phyloP scores from a whole-genome alignment of 2,888 invertebrate species.

The Clivina fossor region DNA sequence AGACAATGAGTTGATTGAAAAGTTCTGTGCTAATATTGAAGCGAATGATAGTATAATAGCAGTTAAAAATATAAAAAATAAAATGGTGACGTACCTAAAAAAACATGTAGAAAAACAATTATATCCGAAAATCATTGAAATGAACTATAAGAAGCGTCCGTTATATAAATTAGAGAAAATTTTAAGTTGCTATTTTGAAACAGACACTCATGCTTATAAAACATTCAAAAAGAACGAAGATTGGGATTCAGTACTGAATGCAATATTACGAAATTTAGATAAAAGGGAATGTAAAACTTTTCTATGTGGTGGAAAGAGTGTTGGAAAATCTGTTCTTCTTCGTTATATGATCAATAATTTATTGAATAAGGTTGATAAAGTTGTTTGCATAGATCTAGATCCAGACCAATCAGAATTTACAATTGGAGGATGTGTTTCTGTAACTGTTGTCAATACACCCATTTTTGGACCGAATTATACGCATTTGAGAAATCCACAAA shows the following conservation, averaged over 20 bases:
- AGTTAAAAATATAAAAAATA: conserved; percentile 48
- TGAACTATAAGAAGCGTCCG: no score
- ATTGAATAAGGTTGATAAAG: conserved; percentile 54
- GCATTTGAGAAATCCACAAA: conserved; percentile 63
- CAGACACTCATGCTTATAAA: conserved; percentile 10
- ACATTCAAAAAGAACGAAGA: conserved; percentile 7
- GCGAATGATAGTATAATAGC: conserved; percentile 52
- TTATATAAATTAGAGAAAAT: conserved; percentile 14
- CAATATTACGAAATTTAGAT: conserved; percentile 36
- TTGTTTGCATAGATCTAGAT: conserved; percentile 84
- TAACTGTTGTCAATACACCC: conserved; percentile 64
- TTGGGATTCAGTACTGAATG: neutral
- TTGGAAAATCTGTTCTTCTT: conserved; percentile 84
- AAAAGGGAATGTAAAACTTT: conserved; percentile 51
- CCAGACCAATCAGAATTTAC: conserved; percentile 92
- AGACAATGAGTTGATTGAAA: conserved; percentile 49
- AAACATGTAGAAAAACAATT: conserved; percentile 47
- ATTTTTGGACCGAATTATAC: conserved; percentile 80
- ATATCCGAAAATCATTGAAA: no score
- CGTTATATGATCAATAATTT: conserved; percentile 74
- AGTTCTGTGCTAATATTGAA: conserved; percentile 50
- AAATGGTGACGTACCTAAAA: conserved; percentile 45
- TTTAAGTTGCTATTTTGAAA: conserved; percentile 23
- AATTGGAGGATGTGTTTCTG: conserved; percentile 77
- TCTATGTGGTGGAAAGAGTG: conserved; percentile 78